Evolutionary conservation across 2,888 invertebrate species (phyloP), one percentile per base, ranked within the genome.

Genomic region (Phengaris alcon): DNA sequence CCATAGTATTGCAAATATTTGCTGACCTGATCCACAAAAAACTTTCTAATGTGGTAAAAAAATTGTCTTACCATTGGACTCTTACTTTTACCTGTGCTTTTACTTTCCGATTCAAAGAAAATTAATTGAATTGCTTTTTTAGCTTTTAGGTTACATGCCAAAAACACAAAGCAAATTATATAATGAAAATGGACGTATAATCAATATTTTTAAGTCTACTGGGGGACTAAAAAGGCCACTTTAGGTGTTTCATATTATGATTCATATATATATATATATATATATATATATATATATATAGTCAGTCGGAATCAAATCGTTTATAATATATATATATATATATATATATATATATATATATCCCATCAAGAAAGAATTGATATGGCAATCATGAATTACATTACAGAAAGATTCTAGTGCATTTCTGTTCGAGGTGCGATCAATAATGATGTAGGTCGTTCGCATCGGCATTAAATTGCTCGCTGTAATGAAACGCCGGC

Each of bases 401-500:
- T 59, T 12, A 35, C 44, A 13, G 64, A 64, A 64, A 64, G 35
- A 64, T 64, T 64, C 64, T 64, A 64, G 6, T 64, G 64, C 64
- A 64, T 64, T 12, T 64, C 12, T 64, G 35, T 22, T 64, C 64
- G 64, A 64, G 64, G 64, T 64, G 64, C 64, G 64, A 64, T 64
- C 64, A 64, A 64, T 64, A 64, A 64, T 44, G 64, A 44, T 64
- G 64, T 64, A 64, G 64, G 64, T 64, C 64, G 64, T 44, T 64
- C 64, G 64, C 12, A 64, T 64, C 35, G 64, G 44, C 35, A 44
- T 35, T 12, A 44, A 64, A 64, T 64, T 64, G 64, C 64, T 35
- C 64, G 44, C 57, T 48, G 48, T 79, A 79, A 79, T 77, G 78
- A 78, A 79, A 75, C 35, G 69, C 75, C 52, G 78, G 78, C 78